Evolutionary conservation across 2,113 vertebrate species (phyloP).

Genomic region (Nibea coibor): DNA sequence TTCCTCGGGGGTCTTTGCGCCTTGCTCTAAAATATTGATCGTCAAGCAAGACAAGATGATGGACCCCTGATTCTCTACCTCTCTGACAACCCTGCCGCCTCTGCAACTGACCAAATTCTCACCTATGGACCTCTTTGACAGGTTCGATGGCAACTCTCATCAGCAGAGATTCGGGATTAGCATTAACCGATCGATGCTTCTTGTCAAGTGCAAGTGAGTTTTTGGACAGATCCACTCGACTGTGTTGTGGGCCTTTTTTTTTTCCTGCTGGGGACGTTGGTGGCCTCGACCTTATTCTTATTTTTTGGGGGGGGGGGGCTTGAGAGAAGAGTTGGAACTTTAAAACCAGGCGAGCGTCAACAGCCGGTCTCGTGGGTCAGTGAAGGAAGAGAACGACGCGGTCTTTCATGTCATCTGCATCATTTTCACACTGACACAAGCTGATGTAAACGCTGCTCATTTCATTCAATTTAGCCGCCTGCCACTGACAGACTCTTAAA

Average conservation of each 20-base stretch:
- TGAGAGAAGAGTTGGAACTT: constrained; percentile 1
- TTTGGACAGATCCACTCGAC: constrained; percentile 21
- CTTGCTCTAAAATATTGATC: constrained; percentile 41
- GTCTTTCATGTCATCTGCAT: neutral
- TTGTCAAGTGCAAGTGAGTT: constrained; percentile 34
- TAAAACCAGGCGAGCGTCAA: neutral
- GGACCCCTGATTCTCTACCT: neutral
- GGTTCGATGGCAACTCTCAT: constrained; percentile 44
- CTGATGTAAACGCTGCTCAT: neutral
- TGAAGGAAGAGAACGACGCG: neutral
- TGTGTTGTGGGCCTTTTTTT: neutral
- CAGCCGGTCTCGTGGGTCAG: neutral
- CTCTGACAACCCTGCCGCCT: constrained; percentile 9
- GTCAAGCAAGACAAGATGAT: neutral
- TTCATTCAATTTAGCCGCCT: neutral
- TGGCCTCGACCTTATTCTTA: neutral
- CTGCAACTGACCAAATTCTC: constrained; percentile 5
- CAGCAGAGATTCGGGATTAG: constrained; percentile 41
- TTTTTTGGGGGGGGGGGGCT: neutral
- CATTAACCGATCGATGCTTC: constrained; percentile 43
- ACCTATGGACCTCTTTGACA: constrained; percentile 26
- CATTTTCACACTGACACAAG: neutral
- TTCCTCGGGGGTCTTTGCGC: constrained; percentile 7
- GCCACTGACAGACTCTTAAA: neutral
- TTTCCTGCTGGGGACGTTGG: neutral